Base-by-base conservation (phyloP, 37 sponge, comb jelly and placozoan genomes). In the Spongilla lacustris region DNA sequence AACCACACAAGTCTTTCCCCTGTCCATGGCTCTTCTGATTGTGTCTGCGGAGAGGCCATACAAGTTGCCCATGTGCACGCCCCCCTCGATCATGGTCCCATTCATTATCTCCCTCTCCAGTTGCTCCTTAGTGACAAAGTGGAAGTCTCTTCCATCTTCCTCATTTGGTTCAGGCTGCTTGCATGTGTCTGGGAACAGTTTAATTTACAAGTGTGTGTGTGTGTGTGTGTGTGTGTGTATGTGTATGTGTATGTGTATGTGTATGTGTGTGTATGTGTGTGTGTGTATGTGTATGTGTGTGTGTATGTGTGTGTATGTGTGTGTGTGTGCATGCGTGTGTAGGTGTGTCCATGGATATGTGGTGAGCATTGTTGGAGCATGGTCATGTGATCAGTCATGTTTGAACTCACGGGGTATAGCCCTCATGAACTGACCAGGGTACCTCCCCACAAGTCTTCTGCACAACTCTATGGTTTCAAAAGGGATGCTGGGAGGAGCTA, bases 1-100 rank as follows among this genome's bases (percentile, higher is more conserved):
- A 0, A 93, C 73, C n/a, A 93, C 5, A 46, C 91, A 86, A 8
- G 88, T 93, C 37, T 84, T 87, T 2, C 94, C 91, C 0, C 78
- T 32, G 29, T 83, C 79, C 35, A 90, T 87, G 37, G 84, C 81
- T 25, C 50, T 32, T 9, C 79, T 48, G 22, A 91, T 86, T 32
- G 84, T 72, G n/a, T 77, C 25, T 30, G 83, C 50, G 19, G 86
- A 76, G 68, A 79, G 78, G 1, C 91, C 91, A 78, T 77, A 81
- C 29, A 83, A 78, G 75, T 77, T 36, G 1, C 87, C 83, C 13
- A 67, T 35, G 17, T 73, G 25, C 36, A 68, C 36, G 0, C 36
- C 87, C 25, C 87, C 74, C 30, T 91, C 87, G 4, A 91, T 73
- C 36, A 86, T 71, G 38, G 70, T 68, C 66, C 82, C 82, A 25